Conservation (phyloP, 1,140 invertebrate genomes). For the Drosophila kepulauana region DNA sequence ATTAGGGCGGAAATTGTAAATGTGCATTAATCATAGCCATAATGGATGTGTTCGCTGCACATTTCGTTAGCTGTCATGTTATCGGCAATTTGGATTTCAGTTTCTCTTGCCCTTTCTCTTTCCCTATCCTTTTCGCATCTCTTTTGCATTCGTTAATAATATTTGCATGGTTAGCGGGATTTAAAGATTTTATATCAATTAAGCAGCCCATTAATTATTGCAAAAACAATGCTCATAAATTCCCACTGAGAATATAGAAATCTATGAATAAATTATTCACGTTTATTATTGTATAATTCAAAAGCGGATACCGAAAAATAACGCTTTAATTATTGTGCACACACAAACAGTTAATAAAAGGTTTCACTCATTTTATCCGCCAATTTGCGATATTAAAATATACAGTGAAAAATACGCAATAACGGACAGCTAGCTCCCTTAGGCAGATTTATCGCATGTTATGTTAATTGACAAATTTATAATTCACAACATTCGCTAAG, state of each 20-base stretch:
- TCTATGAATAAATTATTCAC: conserved; percentile 61
- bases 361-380: conserved; percentile 17
- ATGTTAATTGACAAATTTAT: conserved; percentile 11
- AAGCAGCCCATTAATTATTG: conserved; percentile 57
- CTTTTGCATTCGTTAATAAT: conserved; percentile 44
- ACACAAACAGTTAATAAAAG: not conserved
- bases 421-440: not conserved
- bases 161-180: conserved; percentile 58
- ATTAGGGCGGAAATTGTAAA: conserved; percentile 49
- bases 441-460: conserved; percentile 2
- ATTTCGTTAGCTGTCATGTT: conserved; percentile 30
- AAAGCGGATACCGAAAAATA: conserved; percentile 45
- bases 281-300: conserved; percentile 11
- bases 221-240: conserved; percentile 61
- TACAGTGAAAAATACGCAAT: not conserved
- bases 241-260: conserved; percentile 54
- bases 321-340: not conserved
- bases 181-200: conserved; percentile 73
- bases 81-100: conserved; percentile 21
- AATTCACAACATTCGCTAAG: not conserved
- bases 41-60: conserved; percentile 54
- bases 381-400: conserved; percentile 13
- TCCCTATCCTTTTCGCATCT: conserved; percentile 4
- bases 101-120: conserved; percentile 2
- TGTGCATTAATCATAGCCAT: conserved; percentile 66